Evolutionary conservation across 2,888 invertebrate species (phyloP), one percentile per base, ranked within the genome.

Genomic region (Prionchulus punctatus): DNA sequence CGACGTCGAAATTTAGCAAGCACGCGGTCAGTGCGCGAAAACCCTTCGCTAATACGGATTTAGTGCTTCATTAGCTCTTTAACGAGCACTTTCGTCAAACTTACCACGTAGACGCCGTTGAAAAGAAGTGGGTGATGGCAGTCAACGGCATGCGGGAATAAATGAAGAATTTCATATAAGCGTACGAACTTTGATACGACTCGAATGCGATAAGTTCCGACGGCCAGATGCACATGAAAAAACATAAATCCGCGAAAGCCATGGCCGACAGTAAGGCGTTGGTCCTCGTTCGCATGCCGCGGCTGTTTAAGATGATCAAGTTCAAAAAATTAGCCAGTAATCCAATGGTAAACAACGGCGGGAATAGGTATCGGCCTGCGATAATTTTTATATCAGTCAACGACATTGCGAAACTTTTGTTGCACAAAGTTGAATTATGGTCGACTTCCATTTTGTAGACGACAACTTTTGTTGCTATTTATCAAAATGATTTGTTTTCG

Each of bases 101-200:
- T 47, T 54, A 54, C 54, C 54, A 54, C 2, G 26, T 54, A 4
- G 54, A 54, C 3, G 54, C 43, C n/a, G 45, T 45, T 12, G 54
- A 54, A 25, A 54, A 54, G 23, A 12, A 45, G 23, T 54, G 43
- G 26, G 28, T 25, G 27, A 54, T 45, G 23, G 26, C 18, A 12
- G 30, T 23, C 27, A 3, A 25, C 2, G 26, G 45, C 30, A 27
- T 23, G 7, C 18, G 43, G 3, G 36, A 21, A 25, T 52, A 23
- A 7, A 52, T n/a, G 36, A 30, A 21, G 15, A 31, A 28, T n/a
- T 3, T 3, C 18, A 2, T 12, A 23, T 26, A 7, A 7, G 3
- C n/a, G 25, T 18, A 15, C 4, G 4, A 25, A 23, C 23, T 18
- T 7, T 12, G 25, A 18, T 12, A 18, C 2, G 21, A 45, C 7